phyloP scores from a whole-genome alignment of 2,113 vertebrate species.

The Platichthys flesus region DNA sequence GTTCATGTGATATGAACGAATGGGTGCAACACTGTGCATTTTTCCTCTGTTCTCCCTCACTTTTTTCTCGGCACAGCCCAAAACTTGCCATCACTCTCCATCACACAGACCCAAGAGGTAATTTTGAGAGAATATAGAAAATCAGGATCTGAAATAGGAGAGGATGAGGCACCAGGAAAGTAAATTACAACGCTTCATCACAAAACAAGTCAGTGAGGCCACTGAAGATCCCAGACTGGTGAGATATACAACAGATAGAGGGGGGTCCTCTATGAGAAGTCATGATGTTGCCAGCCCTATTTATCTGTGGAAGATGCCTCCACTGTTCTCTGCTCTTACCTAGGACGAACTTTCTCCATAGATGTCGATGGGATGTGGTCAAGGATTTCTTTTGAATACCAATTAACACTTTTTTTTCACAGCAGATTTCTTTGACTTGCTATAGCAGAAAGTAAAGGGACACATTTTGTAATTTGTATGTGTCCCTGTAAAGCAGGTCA shows the following conservation, averaged over 20 bases:
- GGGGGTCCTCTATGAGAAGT: background rate
- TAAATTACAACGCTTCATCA: conserved; percentile 54
- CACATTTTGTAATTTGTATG: background rate
- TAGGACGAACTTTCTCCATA: background rate
- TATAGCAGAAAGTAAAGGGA: background rate
- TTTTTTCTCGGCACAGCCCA: conserved; percentile 14
- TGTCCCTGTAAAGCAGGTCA: background rate
- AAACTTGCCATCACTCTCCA: conserved; percentile 34
- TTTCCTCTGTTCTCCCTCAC: conserved; percentile 7
- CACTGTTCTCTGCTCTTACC: background rate
- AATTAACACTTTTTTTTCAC: background rate
- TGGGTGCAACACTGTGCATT: background rate
- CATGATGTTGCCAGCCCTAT: background rate
- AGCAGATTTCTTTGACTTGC: background rate
- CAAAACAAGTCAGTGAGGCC: conserved; percentile 31
- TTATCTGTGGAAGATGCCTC: background rate
- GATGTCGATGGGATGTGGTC: background rate
- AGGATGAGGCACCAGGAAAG: conserved; percentile 28
- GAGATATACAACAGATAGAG: conserved; percentile 4
- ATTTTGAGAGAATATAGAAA: conserved; percentile 49
- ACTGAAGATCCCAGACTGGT: conserved; percentile 16
- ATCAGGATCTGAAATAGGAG: conserved; percentile 36
- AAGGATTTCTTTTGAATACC: conserved; percentile 18
- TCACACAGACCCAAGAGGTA: conserved; percentile 30
- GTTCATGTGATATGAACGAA: conserved; percentile 46